Percentiles rank a stretch among this genome's conserved stretches.
These are phyloP conservation scores for Sinella curviseta DNA, from an alignment of 1,140 invertebrate genomes.

Conservation along the genomic window DNA sequence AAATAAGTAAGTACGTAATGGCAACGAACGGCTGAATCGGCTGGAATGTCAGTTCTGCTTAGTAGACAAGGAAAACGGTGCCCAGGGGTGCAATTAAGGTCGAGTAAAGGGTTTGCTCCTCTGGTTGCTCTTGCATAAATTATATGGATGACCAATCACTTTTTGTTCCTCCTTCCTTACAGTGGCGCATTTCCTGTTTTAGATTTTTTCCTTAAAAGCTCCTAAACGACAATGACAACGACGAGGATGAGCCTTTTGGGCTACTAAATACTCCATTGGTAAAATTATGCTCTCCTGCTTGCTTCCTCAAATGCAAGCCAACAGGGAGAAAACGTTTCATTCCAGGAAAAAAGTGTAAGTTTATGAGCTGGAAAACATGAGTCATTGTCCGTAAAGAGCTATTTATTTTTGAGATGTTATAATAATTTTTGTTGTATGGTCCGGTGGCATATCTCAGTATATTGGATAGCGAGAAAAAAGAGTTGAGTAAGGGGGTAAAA, in stretches of 20 bases:
- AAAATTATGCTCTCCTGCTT: no score
- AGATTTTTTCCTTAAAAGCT: not conserved
- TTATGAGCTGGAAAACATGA: constrained; percentile 16
- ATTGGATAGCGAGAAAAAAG: not conserved
- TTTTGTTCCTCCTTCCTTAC: not conserved
- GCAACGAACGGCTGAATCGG: not conserved
- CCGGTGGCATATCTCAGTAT: not conserved
- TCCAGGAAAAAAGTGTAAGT: not conserved
- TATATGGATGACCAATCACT: not conserved
- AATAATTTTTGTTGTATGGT: not conserved
- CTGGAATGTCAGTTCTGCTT: not conserved
- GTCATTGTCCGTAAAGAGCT: constrained; percentile 7
- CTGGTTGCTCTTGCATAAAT: not conserved
- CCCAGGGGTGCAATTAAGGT: constrained; percentile 1
- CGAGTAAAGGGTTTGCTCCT: constrained; percentile 3
- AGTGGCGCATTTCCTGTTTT: not conserved
- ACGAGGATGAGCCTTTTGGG: not conserved
- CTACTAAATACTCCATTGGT: not conserved
- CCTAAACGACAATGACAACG: not conserved
- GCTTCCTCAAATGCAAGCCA: not conserved
- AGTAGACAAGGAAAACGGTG: not conserved
- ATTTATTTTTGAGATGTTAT: not conserved
- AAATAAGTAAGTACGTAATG: not conserved
- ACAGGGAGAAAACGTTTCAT: no score
- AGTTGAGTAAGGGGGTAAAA: not conserved